Base-by-base conservation (phyloP, 2,797 vertebrate species). In the Staurois parvus region DNA sequence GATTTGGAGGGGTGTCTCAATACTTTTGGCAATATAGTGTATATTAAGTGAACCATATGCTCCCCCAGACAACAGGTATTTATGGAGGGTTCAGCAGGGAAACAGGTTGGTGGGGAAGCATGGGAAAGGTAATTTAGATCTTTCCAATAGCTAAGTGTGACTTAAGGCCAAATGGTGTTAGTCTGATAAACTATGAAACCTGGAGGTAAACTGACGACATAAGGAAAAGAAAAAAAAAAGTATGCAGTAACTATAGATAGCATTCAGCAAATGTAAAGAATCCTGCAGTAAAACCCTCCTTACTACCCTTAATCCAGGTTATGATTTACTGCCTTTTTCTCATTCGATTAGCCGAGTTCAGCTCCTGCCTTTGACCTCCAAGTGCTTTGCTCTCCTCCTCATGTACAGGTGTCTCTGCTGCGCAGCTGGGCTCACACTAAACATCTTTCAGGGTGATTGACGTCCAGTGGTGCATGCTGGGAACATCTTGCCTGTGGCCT, bases 401-500 rank as follows among this genome's bases (percentile, higher is more conserved):
- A 4, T 21, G 19, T 70, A 34, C 79, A 81, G 79, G 48, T 81
- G 79, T 62, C 69, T 26, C 8, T 30, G 19, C 79, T 5, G 15
- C 34, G 67, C 80, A 86, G 79, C 79, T 86, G 84, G 75, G 13
- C 66, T 24, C 66, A 42, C 13, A 83, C 52, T 28, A 72, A 72
- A 72, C 75, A 59, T 28, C 26, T 45, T 12, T 66, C 40, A 64
- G 42, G 34, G 37, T 86, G 85, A 86, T 86, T 72, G 79, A 86
- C 37, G 62, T 74, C 52, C 34, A 11, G 1, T 3, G 1, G 8
- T 12, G 73, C n/a, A 37, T 69, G 72, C 78, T 69, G 78, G 72
- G 78, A 81, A 76, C 68, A 30, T 42, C 67, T 66, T 52, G 32
- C 79, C 80, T 76, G 62, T 62, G 84, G 83, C n/a, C 52, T 45